A percentile compares a stretch with the other conserved stretches of the same genome.
phyloP scores from a whole-genome alignment of 2,888 invertebrate genomes.

The Schizaphis graminum region DNA sequence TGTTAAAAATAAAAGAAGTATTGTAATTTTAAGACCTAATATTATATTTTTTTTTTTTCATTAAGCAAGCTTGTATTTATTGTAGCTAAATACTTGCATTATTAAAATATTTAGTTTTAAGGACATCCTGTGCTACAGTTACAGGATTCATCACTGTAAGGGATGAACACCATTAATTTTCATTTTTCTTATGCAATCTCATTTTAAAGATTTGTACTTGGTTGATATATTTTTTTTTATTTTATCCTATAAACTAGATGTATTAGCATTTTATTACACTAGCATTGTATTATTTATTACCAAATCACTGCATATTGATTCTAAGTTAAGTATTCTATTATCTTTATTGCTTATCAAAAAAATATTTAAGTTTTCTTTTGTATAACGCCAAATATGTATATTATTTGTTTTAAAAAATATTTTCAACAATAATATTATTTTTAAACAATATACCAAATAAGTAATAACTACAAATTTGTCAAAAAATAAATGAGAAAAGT shows the following conservation, averaged over 20 bases:
- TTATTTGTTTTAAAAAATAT: background rate
- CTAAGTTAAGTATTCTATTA: background rate
- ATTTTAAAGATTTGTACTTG: conserved; percentile 36
- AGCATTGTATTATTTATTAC: background rate
- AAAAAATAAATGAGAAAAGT: background rate
- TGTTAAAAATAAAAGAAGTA: conserved; percentile 23
- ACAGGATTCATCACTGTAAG: conserved; percentile 63
- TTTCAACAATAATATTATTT: background rate
- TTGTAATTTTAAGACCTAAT: conserved; percentile 21
- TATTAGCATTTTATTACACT: background rate
- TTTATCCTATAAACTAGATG: background rate
- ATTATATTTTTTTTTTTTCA: background rate
- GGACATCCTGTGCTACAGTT: conserved; percentile 55
- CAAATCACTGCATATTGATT: background rate
- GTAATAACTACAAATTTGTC: background rate
- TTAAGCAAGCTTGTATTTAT: background rate
- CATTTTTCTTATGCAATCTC: conserved; percentile 49
- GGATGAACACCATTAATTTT: conserved; percentile 62
- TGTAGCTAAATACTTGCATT: conserved; percentile 15
- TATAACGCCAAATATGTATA: background rate
- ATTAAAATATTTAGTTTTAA: conserved; percentile 56
- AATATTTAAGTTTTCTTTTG: background rate
- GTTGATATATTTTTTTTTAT: conserved; percentile 20
- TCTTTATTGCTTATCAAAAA: background rate
- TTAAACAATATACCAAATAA: background rate